These are phyloP conservation scores for Graphium colonna DNA, from an alignment of 2,888 invertebrate genomes.

Conservation along the genomic window DNA sequence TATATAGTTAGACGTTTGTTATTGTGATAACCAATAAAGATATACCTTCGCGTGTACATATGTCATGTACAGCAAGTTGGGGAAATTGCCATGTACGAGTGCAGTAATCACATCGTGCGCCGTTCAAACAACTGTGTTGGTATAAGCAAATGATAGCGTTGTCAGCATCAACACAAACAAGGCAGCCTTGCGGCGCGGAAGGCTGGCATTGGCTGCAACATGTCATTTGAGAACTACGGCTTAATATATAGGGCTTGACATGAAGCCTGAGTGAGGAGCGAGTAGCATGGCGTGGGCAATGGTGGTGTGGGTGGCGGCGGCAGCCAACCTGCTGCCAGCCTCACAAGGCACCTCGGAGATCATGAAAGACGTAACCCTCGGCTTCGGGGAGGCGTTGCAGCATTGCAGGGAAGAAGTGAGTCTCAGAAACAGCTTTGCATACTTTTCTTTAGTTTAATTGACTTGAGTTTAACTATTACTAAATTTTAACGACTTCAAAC, in stretches of 20 bases:
- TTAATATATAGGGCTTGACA: constrained; percentile 16
- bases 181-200: background rate
- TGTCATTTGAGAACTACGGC: background rate
- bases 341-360: constrained; percentile 41
- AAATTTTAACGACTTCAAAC: no score
- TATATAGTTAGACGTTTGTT: no score
- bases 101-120: background rate
- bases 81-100: background rate
- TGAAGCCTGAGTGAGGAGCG: background rate
- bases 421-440: background rate
- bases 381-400: constrained; percentile 67
- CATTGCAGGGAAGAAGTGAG: constrained; percentile 63
- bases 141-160: constrained; percentile 3
- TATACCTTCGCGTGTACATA: no score
- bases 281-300: constrained; percentile 16
- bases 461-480: no score
- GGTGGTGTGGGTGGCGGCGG: constrained; percentile 25
- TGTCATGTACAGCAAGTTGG: background rate
- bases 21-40: no score
- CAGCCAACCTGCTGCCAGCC: constrained; percentile 13
- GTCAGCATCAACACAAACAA: background rate
- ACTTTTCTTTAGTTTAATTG: background rate
- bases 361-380: constrained; percentile 70
- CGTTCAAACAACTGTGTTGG: background rate
- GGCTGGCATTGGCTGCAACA: background rate